Conservation (phyloP, 2,888 invertebrate species). For the Drosophila fungiperda region DNA sequence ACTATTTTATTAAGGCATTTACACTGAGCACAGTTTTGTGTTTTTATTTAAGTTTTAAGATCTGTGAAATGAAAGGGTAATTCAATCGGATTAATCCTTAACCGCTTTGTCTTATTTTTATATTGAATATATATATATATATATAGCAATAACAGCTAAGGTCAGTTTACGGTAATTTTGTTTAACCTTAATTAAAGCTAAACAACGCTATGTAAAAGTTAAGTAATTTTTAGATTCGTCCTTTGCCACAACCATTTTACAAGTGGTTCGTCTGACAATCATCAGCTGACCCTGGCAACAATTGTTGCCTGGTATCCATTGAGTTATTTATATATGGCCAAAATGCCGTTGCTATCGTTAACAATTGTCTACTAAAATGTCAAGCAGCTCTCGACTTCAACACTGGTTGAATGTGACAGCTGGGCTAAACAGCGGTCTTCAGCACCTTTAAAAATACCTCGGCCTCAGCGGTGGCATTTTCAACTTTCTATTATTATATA, state of each 20-base stretch:
- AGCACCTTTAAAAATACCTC: constrained; percentile 26
- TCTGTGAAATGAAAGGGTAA: background rate
- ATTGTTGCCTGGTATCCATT: background rate
- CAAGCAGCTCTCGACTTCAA: constrained; percentile 10
- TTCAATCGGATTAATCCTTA: background rate
- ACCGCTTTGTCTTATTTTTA: background rate
- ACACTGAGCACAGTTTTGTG: background rate
- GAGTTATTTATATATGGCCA: constrained; percentile 15
- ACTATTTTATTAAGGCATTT: background rate
- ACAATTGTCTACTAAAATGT: constrained; percentile 25
- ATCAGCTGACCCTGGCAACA: constrained; percentile 8
- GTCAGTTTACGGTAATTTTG: background rate
- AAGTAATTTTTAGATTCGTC: background rate
- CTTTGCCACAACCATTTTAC: background rate
- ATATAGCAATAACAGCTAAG: background rate
- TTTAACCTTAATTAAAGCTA: background rate
- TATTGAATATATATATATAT: too few relatives aligned
- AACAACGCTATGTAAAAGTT: background rate
- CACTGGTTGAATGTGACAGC: background rate
- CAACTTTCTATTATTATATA: background rate
- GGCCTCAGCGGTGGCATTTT: constrained; percentile 7
- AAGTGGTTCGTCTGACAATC: background rate
- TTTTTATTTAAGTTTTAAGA: background rate
- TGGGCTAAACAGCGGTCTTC: background rate
- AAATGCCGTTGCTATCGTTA: constrained; percentile 12